phyloP scores from a whole-genome alignment of 2,888 invertebrate species.

The Homarus gammarus region DNA sequence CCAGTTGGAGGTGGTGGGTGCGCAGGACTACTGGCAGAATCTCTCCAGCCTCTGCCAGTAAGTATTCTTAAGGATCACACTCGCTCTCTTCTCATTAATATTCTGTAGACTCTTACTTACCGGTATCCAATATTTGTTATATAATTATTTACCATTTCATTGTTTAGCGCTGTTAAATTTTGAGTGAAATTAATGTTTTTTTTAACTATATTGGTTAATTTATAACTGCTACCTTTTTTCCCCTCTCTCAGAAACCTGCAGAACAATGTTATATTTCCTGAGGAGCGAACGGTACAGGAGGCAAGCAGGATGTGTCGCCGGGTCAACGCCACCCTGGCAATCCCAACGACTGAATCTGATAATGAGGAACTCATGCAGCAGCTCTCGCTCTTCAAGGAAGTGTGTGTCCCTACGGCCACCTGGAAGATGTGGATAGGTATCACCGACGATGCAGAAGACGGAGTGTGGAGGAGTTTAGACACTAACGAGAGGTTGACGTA shows the following conservation, averaged over 20 bases:
- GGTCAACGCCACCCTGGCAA: background rate
- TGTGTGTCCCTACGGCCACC: background rate
- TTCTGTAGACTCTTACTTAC: background rate
- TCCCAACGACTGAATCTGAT: background rate
- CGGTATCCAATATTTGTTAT: background rate
- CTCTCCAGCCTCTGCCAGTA: constrained; percentile 27
- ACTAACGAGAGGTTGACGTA: background rate
- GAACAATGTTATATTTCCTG: constrained; percentile 38
- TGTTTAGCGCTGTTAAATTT: too few relatives aligned
- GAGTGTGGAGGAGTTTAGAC: background rate
- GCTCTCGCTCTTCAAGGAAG: background rate
- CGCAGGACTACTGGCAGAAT: background rate
- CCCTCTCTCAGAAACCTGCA: constrained; percentile 15
- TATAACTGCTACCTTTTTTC: too few relatives aligned
- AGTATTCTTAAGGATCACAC: background rate
- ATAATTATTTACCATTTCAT: background rate
- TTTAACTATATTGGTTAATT: too few relatives aligned
- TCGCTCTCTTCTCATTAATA: background rate
- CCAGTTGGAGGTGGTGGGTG: constrained; percentile 22
- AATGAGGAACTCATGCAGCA: background rate
- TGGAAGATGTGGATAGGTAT: background rate
- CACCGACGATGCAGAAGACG: background rate
- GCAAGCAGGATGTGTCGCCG: background rate
- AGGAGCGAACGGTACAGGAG: constrained; percentile 11
- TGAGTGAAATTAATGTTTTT: too few relatives aligned